Conservation (phyloP, 2,113 vertebrate species). For the Alectura lathami region DNA sequence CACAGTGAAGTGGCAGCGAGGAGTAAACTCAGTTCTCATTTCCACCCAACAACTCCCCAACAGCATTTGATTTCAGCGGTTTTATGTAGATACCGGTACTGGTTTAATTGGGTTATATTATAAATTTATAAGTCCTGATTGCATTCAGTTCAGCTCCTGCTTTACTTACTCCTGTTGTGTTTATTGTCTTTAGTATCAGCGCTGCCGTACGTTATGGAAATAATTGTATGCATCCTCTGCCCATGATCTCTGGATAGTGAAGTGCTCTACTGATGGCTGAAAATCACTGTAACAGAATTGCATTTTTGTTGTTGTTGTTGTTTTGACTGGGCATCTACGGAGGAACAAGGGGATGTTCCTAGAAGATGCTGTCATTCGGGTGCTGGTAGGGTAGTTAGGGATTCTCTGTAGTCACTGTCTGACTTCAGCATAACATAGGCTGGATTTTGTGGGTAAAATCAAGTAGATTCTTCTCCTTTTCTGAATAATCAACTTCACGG, state of each 20-base stretch:
- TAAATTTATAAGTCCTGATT: neutral
- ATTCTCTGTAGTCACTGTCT: neutral
- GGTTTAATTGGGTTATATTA: constrained; percentile 14
- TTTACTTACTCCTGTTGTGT: constrained; percentile 10
- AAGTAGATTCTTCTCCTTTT: neutral
- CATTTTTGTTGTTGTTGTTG: neutral
- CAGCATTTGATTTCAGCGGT: constrained; percentile 7
- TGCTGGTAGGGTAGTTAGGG: neutral
- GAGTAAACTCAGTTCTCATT: neutral
- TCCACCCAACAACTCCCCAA: neutral
- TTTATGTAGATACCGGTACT: constrained; percentile 15
- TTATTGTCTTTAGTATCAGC: neutral
- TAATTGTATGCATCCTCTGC: neutral
- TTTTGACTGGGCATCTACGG: neutral
- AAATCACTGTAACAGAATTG: neutral
- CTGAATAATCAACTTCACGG: neutral
- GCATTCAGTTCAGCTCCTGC: neutral
- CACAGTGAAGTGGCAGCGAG: neutral
- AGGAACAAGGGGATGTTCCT: neutral
- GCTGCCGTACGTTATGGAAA: neutral
- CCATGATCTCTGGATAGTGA: neutral
- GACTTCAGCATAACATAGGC: neutral
- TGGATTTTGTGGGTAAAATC: neutral
- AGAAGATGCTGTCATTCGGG: neutral
- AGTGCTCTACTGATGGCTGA: neutral